These are phyloP conservation scores for Ochotona princeps DNA, from an alignment of 2,113 vertebrate genomes.

Conservation along the genomic window DNA sequence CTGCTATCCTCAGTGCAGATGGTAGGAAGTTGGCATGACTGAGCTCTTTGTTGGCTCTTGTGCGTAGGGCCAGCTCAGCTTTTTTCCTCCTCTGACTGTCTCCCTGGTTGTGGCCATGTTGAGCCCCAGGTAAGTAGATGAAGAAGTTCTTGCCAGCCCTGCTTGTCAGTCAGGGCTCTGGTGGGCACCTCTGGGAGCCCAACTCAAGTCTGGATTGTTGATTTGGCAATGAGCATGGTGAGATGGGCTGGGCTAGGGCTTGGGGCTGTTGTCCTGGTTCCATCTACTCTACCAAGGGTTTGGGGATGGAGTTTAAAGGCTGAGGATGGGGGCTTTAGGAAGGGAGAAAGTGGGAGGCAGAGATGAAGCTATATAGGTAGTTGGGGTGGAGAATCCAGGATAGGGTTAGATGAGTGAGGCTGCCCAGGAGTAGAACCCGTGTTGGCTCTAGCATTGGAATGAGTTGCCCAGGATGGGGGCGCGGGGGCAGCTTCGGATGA, in stretches of 20 bases:
- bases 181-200: not conserved
- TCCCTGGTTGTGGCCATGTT: not conserved
- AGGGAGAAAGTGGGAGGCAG: not conserved
- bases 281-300: not conserved
- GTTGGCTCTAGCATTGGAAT: not conserved
- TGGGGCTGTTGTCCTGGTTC: not conserved
- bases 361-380: too few relatives aligned
- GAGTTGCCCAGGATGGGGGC: not conserved
- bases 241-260: not conserved
- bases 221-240: not conserved
- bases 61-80: not conserved
- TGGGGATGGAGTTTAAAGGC: not conserved
- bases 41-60: not conserved
- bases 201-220: not conserved
- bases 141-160: not conserved
- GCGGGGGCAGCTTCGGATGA: not conserved
- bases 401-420: not conserved
- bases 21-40: not conserved
- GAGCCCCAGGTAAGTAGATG: conserved; percentile 24
- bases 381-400: not conserved
- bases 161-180: conserved; percentile 26
- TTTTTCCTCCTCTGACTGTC: not conserved
- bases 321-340: not conserved
- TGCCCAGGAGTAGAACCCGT: not conserved
- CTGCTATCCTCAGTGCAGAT: not conserved